Evolutionary conservation across 2,888 invertebrate genomes (phyloP).

Genomic region (Drosophila lacicola): DNA sequence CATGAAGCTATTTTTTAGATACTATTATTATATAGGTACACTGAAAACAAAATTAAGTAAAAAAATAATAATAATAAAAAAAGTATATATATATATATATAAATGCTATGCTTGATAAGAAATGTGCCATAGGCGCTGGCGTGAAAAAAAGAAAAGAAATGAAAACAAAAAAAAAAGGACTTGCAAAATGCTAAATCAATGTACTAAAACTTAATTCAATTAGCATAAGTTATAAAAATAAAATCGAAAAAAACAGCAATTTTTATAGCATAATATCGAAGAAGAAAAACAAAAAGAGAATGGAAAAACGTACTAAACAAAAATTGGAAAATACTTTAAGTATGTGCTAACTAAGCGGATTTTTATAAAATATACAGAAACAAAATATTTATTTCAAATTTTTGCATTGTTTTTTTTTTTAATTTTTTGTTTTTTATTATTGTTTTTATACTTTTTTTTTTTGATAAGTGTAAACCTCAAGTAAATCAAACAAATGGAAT

Average conservation of each 20-base stretch:
- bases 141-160: conserved; percentile 24
- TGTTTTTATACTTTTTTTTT: conserved; percentile 16
- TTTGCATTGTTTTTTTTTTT: neutral
- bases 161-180: conserved; percentile 8
- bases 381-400: conserved; percentile 7
- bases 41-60: conserved; percentile 31
- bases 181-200: conserved; percentile 70
- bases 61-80: conserved; percentile 22
- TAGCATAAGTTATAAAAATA: conserved; percentile 46
- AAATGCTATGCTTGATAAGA: conserved; percentile 47
- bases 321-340: conserved; percentile 54
- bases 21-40: conserved; percentile 66
- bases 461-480: conserved; percentile 39
- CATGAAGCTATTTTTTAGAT: conserved; percentile 73
- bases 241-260: conserved; percentile 36
- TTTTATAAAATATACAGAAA: conserved; percentile 36
- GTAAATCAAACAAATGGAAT: conserved; percentile 48
- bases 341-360: conserved; percentile 42
- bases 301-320: conserved; percentile 31
- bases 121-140: conserved; percentile 77
- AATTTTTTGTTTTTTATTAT: conserved; percentile 32
- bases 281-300: neutral
- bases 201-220: conserved; percentile 53
- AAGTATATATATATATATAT: conserved; percentile 8
- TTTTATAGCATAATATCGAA: conserved; percentile 53